phyloP scores from a whole-genome alignment of 2,888 invertebrate genomes.

The Andrena haemorrhoa region DNA sequence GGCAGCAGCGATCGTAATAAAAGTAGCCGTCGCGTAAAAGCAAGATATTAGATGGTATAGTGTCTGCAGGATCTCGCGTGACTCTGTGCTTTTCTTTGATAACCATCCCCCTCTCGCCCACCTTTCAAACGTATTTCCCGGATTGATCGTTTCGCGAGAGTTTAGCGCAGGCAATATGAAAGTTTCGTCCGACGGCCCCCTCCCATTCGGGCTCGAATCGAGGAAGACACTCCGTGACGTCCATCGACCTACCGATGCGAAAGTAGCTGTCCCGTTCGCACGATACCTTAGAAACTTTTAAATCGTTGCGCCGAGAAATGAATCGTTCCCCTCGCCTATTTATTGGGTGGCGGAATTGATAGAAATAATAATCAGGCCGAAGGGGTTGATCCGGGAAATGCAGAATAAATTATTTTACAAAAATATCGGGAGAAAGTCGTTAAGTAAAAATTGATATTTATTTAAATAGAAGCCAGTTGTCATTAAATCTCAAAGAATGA shows the following conservation, averaged over 20 bases:
- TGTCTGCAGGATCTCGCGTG: constrained; percentile 49
- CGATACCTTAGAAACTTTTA: background rate
- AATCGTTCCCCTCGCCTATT: no score
- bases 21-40: constrained; percentile 59
- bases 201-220: background rate
- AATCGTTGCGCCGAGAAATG: background rate
- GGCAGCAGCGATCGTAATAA: constrained; percentile 46
- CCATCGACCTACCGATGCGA: background rate
- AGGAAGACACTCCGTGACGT: constrained; percentile 16
- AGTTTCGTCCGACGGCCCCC: constrained; percentile 37
- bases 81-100: constrained; percentile 61
- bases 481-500: no score
- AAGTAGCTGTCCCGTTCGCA: constrained; percentile 1
- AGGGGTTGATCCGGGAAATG: no score
- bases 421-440: no score
- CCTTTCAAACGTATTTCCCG: constrained; percentile 47
- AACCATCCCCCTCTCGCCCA: constrained; percentile 30
- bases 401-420: no score
- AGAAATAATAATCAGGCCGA: no score
- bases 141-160: constrained; percentile 63
- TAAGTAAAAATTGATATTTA: no score
- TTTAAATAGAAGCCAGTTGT: no score
- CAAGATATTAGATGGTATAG: constrained; percentile 63
- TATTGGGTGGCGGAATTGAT: no score
- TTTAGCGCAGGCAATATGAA: constrained; percentile 63